Percentiles rank a stretch among this genome's conserved stretches.
phyloP scores from a whole-genome alignment of 2,888 invertebrate genomes.

The Eretmocerus hayati region DNA sequence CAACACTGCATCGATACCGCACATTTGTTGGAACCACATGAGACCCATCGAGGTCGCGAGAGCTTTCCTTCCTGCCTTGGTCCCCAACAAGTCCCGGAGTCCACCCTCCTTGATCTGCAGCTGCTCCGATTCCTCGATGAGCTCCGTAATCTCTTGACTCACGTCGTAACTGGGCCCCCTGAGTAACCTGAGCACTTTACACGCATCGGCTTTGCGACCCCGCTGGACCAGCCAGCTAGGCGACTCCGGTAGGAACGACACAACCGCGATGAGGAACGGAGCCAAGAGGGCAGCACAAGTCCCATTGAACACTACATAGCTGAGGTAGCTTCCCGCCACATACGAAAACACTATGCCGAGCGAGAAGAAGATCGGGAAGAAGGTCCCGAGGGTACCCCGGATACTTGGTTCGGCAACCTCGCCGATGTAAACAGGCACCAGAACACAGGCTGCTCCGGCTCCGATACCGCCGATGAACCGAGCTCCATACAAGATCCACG shows the following conservation, averaged over 20 bases:
- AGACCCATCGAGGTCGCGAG: conserved; percentile 47
- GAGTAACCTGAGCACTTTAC: conserved; percentile 27
- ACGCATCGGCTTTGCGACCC: conserved; percentile 28
- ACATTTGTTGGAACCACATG: conserved; percentile 51
- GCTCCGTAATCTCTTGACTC: conserved; percentile 29
- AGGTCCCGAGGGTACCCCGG: conserved; percentile 50
- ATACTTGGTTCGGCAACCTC: conserved; percentile 50
- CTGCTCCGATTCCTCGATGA: conserved; percentile 34
- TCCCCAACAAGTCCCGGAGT: conserved; percentile 33
- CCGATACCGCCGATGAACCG: conserved; percentile 49
- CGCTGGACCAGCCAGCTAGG: conserved; percentile 37
- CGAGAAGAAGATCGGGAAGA: conserved; percentile 48
- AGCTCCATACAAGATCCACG: conserved; percentile 30
- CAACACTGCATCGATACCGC: conserved; percentile 47
- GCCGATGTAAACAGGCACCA: conserved; percentile 50
- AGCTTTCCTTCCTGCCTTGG: conserved; percentile 43
- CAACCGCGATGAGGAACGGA: conserved; percentile 38
- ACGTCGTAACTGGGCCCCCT: conserved; percentile 33
- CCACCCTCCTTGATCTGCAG: conserved; percentile 35
- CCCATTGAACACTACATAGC: conserved; percentile 46
- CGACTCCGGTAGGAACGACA: conserved; percentile 38
- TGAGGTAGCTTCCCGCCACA: conserved; percentile 43
- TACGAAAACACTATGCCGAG: conserved; percentile 50
- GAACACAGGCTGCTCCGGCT: conserved; percentile 43
- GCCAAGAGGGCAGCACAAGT: conserved; percentile 42